These are phyloP conservation scores for Hymenopus coronatus DNA, from an alignment of 2,888 invertebrate genomes.

Conservation along the genomic window DNA sequence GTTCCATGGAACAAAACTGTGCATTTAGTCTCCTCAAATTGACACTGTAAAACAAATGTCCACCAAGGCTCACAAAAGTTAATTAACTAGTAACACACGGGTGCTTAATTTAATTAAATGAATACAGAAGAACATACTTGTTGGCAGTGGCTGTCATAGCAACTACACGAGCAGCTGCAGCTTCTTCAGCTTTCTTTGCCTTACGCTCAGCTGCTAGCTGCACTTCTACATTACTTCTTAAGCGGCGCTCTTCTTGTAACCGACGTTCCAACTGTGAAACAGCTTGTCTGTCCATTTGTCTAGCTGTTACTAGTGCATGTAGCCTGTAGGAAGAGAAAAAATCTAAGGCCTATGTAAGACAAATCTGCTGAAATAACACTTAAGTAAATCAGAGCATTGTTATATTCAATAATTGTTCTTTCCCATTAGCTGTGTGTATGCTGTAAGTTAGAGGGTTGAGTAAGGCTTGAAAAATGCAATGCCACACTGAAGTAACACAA, in stretches of 20 bases:
- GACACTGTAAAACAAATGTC: too few species aligned
- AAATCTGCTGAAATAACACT: not conserved
- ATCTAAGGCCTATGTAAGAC: not conserved
- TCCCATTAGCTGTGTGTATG: too few species aligned
- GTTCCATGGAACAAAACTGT: too few species aligned
- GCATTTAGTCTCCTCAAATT: too few species aligned
- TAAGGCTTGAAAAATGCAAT: too few species aligned
- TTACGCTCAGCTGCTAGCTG: conserved; percentile 72
- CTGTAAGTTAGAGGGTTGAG: too few species aligned
- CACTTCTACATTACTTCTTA: conserved; percentile 68
- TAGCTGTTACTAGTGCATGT: conserved; percentile 68
- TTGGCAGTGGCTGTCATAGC: conserved; percentile 46
- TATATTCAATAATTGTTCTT: not conserved
- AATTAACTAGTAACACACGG: not conserved
- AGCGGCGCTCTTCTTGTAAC: conserved; percentile 80
- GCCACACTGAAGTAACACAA: too few species aligned
- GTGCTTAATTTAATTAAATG: not conserved
- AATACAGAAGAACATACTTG: conserved; percentile 30
- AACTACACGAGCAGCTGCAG: conserved; percentile 47
- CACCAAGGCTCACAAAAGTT: not conserved
- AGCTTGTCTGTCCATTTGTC: conserved; percentile 75
- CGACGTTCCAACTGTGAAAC: conserved; percentile 73
- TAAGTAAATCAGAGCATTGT: not conserved
- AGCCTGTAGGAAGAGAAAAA: conserved; percentile 51
- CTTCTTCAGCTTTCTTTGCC: conserved; percentile 58